phyloP scores from a whole-genome alignment of 2,113 vertebrate species.

The Callipepla californica region DNA sequence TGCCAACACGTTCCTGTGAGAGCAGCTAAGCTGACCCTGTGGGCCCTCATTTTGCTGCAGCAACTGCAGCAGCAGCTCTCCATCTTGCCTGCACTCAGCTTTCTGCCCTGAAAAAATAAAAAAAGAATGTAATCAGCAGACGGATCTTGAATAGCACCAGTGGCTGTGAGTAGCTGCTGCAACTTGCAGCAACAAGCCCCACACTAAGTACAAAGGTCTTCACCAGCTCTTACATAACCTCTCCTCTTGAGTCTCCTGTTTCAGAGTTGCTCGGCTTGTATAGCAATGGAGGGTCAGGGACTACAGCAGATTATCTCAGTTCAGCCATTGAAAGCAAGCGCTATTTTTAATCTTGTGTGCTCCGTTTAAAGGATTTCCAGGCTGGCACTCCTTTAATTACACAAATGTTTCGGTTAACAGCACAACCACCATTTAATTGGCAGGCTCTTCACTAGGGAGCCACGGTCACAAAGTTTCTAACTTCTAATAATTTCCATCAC shows the following conservation, averaged over 20 bases:
- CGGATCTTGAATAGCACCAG: not conserved
- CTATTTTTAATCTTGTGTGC: not conserved
- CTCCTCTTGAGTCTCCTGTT: not conserved
- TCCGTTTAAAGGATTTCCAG: not conserved
- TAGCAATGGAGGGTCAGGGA: not conserved
- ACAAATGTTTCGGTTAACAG: rapidly evolving
- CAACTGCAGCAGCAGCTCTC: not conserved
- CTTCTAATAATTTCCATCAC: not conserved
- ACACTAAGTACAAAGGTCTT: conserved; percentile 3
- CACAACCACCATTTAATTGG: not conserved
- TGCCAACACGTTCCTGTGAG: rapidly evolving
- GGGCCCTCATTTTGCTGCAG: rapidly evolving
- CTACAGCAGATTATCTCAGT: not conserved
- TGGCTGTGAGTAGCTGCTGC: not conserved
- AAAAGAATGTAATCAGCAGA: rapidly evolving
- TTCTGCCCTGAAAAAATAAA: not conserved
- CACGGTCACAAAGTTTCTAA: not conserved
- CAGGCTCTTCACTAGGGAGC: not conserved
- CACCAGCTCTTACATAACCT: not conserved
- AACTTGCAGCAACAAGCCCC: not conserved
- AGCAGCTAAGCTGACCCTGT: not conserved
- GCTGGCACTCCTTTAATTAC: not conserved
- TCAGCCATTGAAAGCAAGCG: not conserved
- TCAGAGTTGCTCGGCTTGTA: not conserved
- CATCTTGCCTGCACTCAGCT: rapidly evolving